Conservation (phyloP, 2,888 invertebrate genomes). For the Lasioglossum calceatum region DNA sequence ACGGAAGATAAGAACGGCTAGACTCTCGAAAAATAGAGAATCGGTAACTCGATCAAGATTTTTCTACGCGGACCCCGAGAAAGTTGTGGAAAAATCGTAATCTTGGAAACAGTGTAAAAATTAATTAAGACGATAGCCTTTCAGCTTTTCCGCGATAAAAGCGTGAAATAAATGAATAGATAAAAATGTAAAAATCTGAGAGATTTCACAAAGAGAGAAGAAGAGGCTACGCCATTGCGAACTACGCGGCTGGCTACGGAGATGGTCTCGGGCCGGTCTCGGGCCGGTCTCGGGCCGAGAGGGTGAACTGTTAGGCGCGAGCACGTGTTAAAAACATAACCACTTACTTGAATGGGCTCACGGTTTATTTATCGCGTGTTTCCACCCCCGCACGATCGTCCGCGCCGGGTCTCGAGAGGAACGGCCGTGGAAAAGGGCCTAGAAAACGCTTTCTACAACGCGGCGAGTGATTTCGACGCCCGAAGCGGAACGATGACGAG, state of each 20-base stretch:
- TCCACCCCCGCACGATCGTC: conserved; percentile 48
- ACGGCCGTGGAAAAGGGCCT: conserved; percentile 6
- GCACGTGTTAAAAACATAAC: conserved; percentile 82
- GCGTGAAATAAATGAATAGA: not conserved
- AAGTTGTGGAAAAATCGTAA: no score
- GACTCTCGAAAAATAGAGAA: not conserved
- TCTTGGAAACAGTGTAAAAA: no score
- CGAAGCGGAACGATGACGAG: conserved; percentile 1
- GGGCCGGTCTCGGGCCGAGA: conserved; percentile 43
- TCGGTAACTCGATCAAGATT: not conserved
- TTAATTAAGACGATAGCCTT: not conserved
- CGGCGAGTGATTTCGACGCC: conserved; percentile 63
- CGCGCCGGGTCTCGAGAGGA: conserved; percentile 7
- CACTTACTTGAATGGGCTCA: conserved; percentile 80
- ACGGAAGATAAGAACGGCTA: not conserved
- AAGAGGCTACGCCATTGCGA: conserved; percentile 8
- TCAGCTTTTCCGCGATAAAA: not conserved
- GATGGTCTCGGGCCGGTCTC: conserved; percentile 49
- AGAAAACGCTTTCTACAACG: conserved; percentile 39
- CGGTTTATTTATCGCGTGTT: conserved; percentile 77
- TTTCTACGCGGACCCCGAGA: not conserved
- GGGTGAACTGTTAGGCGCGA: conserved; percentile 69
- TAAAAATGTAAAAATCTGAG: not conserved
- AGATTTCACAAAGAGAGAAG: no score
- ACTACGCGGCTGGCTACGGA: conserved; percentile 55